Evolutionary conservation across 1,140 invertebrate species (phyloP).

Genomic region (Rhopalosiphum maidis): DNA sequence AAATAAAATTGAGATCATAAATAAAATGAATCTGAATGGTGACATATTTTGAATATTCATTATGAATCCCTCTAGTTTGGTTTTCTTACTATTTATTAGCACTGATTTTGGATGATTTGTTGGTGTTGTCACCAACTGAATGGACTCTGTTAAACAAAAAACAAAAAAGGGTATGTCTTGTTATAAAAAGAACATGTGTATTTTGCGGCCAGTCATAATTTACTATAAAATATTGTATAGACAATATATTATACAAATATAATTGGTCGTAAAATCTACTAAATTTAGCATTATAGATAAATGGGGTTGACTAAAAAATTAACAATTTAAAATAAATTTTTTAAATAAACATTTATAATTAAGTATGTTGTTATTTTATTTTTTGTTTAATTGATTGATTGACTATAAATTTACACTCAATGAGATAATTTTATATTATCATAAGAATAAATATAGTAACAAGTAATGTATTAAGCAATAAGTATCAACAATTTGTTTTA

Average conservation of each 20-base stretch:
- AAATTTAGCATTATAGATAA: not conserved
- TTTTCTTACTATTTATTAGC: not conserved
- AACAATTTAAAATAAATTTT: too few relatives aligned
- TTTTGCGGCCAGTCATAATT: not conserved
- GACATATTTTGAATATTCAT: conserved; percentile 35
- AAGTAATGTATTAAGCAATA: too few relatives aligned
- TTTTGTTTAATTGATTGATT: too few relatives aligned
- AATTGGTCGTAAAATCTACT: not conserved
- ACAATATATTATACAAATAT: not conserved
- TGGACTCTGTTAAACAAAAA: conserved; percentile 25
- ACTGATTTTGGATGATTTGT: conserved; percentile 24
- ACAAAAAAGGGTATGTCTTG: not conserved
- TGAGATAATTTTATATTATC: too few relatives aligned
- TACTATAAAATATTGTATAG: not conserved
- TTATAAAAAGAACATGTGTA: not conserved
- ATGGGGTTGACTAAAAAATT: too few relatives aligned
- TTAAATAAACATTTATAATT: too few relatives aligned
- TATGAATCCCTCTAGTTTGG: not conserved
- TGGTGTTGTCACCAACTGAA: conserved; percentile 21
- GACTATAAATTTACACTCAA: too few relatives aligned
- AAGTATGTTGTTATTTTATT: too few relatives aligned
- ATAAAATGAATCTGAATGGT: not conserved
- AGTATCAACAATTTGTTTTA: too few relatives aligned
- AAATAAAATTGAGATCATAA: conserved; percentile 1
- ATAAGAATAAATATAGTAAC: too few relatives aligned